phyloP scores from a whole-genome alignment of 2,797 vertebrate species.

The Anableps anableps region DNA sequence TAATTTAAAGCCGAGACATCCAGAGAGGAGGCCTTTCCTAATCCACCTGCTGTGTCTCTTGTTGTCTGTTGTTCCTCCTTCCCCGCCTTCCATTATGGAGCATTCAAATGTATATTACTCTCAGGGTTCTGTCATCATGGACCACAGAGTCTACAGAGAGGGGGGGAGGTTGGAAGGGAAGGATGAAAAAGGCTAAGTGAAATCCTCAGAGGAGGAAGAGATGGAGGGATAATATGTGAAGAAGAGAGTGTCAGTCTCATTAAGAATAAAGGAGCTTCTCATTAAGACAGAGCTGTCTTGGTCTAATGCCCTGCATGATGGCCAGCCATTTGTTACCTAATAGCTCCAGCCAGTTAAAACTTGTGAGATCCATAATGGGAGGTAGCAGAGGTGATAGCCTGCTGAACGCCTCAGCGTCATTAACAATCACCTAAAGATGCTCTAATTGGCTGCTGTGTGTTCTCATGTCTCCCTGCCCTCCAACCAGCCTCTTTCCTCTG shows the following conservation, averaged over 20 bases:
- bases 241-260: slow-evolving; percentile 90
- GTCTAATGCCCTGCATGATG: slow-evolving; percentile 90
- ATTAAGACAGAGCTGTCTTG: slow-evolving; percentile 91
- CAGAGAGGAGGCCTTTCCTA: slow-evolving; percentile 83
- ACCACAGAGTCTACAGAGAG: slow-evolving; percentile 75
- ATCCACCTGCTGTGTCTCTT: slow-evolving; percentile 82
- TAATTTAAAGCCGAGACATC: slow-evolving; percentile 92
- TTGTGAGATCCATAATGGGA: slow-evolving; percentile 95
- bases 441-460: slow-evolving; percentile 90
- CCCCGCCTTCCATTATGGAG: slow-evolving; percentile 79
- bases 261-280: slow-evolving; percentile 81
- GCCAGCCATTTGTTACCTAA: slow-evolving; percentile 94
- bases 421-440: slow-evolving; percentile 86
- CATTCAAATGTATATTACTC: slow-evolving; percentile 94
- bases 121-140: slow-evolving; percentile 90
- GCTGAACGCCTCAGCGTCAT: slow-evolving; percentile 83
- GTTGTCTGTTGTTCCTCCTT: slow-evolving; percentile 42
- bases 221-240: slow-evolving; percentile 71
- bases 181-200: slow-evolving; percentile 64
- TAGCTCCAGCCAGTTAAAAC: slow-evolving; percentile 89
- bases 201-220: slow-evolving; percentile 50
- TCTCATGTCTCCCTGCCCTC: slow-evolving; percentile 16
- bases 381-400: slow-evolving; percentile 83
- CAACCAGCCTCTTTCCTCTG: slow-evolving; percentile 11
- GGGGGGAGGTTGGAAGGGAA: slow-evolving; percentile 42